Evolutionary conservation across 2,888 invertebrate species (phyloP).

Genomic region (Ligdia adustata): DNA sequence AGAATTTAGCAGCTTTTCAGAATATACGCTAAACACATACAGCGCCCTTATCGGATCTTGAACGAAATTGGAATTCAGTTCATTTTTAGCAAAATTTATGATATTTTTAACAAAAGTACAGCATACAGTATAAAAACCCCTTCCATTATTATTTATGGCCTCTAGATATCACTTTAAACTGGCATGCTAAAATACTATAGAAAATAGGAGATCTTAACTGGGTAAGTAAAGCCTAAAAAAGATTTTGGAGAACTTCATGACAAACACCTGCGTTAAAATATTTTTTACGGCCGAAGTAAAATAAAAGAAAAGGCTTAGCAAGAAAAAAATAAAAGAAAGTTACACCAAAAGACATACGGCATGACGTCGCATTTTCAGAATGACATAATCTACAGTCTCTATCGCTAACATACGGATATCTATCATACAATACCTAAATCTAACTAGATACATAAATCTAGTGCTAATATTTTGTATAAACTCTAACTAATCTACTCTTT

Average conservation of each 20-base stretch:
- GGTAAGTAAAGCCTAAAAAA: no score
- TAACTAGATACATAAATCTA: conserved; percentile 59
- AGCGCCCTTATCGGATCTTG: no score
- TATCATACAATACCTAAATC: conserved; percentile 73
- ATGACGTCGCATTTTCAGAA: conserved; percentile 50
- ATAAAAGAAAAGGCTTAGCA: conserved; percentile 36
- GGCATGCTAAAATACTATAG: conserved; percentile 44
- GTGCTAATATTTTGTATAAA: conserved; percentile 79
- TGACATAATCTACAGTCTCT: conserved; percentile 62
- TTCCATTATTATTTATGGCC: conserved; percentile 65
- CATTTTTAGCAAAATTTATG: no score
- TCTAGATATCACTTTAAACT: conserved; percentile 67
- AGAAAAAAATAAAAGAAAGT: conserved; percentile 20
- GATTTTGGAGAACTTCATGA: no score
- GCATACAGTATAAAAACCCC: no score
- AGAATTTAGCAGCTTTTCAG: no score
- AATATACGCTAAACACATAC: no score
- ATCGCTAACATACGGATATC: conserved; percentile 64
- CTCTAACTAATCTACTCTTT: conserved; percentile 76
- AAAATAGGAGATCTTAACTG: conserved; percentile 1
- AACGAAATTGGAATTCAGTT: no score
- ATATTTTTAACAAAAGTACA: no score
- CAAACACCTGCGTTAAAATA: no score
- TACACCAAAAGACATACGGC: conserved; percentile 30
- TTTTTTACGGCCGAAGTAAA: conserved; percentile 24